Conservation (phyloP, 2,113 vertebrate species). For the Plestiodon gilberti region DNA sequence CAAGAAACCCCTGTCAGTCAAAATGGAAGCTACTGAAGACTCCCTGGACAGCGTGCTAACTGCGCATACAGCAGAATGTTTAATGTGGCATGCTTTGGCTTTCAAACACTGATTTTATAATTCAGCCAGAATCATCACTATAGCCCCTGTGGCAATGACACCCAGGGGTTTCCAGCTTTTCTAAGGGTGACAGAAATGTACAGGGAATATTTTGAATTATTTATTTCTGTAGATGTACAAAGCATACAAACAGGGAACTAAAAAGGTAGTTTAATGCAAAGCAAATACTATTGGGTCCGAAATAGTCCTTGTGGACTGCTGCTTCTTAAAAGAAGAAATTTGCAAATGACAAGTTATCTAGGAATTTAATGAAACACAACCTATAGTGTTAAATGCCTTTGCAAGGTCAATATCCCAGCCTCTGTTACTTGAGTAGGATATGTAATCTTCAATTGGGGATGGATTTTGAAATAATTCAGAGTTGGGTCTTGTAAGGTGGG, state of each 20-base stretch:
- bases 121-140: rapidly evolving
- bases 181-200: not conserved
- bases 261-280: slow-evolving; percentile 3
- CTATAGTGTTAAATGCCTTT: slow-evolving; percentile 33
- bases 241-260: not conserved
- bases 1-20: not conserved
- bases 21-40: slow-evolving; percentile 8
- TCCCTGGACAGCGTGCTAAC: not conserved
- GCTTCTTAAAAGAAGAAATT: not conserved
- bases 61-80: not conserved
- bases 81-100: not conserved
- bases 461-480: slow-evolving; percentile 28
- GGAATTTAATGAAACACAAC: slow-evolving; percentile 39
- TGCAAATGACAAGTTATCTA: slow-evolving; percentile 37
- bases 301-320: slow-evolving; percentile 24
- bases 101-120: rapidly evolving
- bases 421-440: not conserved
- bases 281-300: not conserved
- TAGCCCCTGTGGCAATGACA: not conserved
- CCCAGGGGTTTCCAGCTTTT: not conserved
- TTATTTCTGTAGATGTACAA: slow-evolving; percentile 9
- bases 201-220: slow-evolving; percentile 18
- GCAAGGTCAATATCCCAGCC: not conserved
- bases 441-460: not conserved
- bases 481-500: not conserved